phyloP scores from a whole-genome alignment of 1,140 invertebrate species.

The Leptoteleia sp. region DNA sequence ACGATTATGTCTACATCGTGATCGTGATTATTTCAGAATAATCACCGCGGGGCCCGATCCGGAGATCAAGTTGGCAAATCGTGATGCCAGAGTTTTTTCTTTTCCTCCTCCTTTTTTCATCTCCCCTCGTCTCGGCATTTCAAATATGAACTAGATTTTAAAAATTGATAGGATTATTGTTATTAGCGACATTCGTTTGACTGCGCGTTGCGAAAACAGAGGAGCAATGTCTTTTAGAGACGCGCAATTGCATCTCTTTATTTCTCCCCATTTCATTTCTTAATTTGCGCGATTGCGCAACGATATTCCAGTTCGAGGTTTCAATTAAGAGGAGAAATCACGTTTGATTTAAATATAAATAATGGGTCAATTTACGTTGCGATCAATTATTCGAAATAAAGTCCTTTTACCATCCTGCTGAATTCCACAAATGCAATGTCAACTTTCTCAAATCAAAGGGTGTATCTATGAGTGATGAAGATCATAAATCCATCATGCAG shows the following conservation, averaged over 20 bases:
- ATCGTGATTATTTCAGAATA: constrained; percentile 58
- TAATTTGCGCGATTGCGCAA: neutral
- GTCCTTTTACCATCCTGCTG: constrained; percentile 5
- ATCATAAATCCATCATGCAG: too few species aligned
- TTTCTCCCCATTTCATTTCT: too few species aligned
- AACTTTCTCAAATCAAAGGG: constrained; percentile 39
- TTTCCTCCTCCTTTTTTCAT: too few species aligned
- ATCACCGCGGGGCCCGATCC: constrained; percentile 38
- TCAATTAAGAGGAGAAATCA: constrained; percentile 36
- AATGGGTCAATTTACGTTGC: constrained; percentile 2
- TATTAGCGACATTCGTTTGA: constrained; percentile 25
- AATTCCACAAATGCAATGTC: constrained; percentile 21
- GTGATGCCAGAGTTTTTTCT: too few species aligned
- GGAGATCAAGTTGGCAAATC: constrained; percentile 47
- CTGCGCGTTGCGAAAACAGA: constrained; percentile 13
- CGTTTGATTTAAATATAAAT: constrained; percentile 7
- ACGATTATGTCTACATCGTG: constrained; percentile 68
- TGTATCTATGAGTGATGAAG: too few species aligned
- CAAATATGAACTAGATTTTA: constrained; percentile 45
- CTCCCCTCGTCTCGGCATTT: constrained; percentile 12
- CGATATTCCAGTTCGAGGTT: constrained; percentile 18
- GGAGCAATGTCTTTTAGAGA: constrained; percentile 1
- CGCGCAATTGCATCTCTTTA: neutral
- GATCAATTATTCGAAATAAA: constrained; percentile 40
- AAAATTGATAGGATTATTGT: constrained; percentile 48